Percentiles rank a stretch among this genome's conserved stretches.
phyloP scores from a whole-genome alignment of 2,888 invertebrate genomes.

The Fragum sueziense region DNA sequence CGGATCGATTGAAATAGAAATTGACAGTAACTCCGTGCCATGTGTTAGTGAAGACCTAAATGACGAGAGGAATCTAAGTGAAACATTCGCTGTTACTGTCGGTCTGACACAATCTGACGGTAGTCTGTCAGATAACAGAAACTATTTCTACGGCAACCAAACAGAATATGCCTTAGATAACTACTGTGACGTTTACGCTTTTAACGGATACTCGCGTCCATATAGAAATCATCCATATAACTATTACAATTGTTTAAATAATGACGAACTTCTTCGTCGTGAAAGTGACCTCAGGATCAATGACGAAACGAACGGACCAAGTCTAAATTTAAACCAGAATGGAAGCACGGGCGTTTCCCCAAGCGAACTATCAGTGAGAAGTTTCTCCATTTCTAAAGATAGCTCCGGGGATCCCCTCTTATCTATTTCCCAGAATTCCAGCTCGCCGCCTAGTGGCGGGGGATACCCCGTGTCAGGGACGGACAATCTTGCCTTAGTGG shows the following conservation, averaged over 20 bases:
- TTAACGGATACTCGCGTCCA: conserved; percentile 37
- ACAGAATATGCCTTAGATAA: conserved; percentile 84
- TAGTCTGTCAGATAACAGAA: conserved; percentile 88
- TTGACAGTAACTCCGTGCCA: neutral
- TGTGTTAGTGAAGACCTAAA: neutral
- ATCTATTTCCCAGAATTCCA: conserved; percentile 5
- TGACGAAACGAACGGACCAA: conserved; percentile 2
- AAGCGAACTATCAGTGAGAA: conserved; percentile 23
- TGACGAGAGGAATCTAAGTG: conserved; percentile 2
- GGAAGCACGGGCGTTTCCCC: conserved; percentile 20
- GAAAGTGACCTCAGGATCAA: conserved; percentile 9
- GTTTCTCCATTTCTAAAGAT: conserved; percentile 30
- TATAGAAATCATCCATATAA: neutral
- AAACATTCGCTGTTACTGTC: conserved; percentile 42
- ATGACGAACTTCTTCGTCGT: neutral
- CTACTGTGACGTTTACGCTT: conserved; percentile 30
- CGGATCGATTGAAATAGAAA: neutral
- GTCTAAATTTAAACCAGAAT: neutral
- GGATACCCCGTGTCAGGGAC: conserved; percentile 11
- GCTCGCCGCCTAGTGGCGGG: conserved; percentile 18
- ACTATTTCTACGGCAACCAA: conserved; percentile 91
- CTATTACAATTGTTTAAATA: neutral
- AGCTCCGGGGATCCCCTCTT: conserved; percentile 31
- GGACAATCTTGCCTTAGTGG: conserved; percentile 31
- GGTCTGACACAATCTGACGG: conserved; percentile 92